phyloP scores from a whole-genome alignment of 2,113 vertebrate genomes.

The Lasiurus borealis region DNA sequence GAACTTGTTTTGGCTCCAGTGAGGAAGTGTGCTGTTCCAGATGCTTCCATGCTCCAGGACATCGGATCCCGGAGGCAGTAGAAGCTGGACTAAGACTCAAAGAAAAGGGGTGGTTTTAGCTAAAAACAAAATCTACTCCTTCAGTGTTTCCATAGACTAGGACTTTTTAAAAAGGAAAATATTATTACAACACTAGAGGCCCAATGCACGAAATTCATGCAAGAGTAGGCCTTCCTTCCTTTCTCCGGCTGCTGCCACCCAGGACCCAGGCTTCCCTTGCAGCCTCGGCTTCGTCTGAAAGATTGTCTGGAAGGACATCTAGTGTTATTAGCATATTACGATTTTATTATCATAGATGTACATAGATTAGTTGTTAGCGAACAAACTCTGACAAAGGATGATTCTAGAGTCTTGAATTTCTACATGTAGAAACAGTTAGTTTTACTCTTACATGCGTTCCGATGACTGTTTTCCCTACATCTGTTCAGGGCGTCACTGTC shows the following conservation, averaged over 20 bases:
- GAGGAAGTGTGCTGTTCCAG: constrained; percentile 75
- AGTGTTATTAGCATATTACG: no score
- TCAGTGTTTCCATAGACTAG: background rate
- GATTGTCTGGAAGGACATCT: no score
- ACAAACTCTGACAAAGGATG: constrained; percentile 12
- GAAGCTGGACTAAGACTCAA: constrained; percentile 10
- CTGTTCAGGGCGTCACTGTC: background rate
- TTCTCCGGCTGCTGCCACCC: no score
- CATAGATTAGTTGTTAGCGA: constrained; percentile 4
- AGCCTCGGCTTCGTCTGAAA: no score
- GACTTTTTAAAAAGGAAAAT: constrained; percentile 45
- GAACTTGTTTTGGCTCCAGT: constrained; percentile 72
- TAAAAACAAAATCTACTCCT: constrained; percentile 39
- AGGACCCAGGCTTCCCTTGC: no score
- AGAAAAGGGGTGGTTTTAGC: background rate
- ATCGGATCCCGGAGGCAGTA: background rate
- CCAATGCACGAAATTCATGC: no score
- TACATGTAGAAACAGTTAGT: constrained; percentile 11
- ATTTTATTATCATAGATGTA: no score
- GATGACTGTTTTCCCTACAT: background rate
- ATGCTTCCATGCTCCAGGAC: constrained; percentile 73
- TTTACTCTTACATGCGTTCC: constrained; percentile 3
- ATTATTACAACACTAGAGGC: background rate
- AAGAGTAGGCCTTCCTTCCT: no score
- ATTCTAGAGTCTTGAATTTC: background rate